A percentile compares a stretch with the other conserved stretches of the same genome.
phyloP scores from a whole-genome alignment of 1,140 invertebrate genomes.

The Matsumurasca onukii region DNA sequence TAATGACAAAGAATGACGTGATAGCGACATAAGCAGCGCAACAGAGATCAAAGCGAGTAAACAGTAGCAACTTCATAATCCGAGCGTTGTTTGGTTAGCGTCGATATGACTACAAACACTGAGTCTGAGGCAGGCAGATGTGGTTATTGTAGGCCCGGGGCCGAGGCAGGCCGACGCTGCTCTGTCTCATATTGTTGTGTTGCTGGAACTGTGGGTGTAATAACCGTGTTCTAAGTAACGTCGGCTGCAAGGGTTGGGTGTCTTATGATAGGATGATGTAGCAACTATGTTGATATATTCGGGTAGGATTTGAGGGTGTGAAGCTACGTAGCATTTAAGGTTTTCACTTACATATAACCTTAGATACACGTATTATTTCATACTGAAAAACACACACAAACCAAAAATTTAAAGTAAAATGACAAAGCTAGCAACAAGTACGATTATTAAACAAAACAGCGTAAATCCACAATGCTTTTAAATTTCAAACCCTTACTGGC shows the following conservation, averaged over 20 bases:
- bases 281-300: neutral
- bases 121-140: neutral
- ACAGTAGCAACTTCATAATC: slow-evolving; percentile 1
- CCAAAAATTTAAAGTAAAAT: too few relatives aligned
- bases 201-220: neutral
- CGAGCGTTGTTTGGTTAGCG: neutral
- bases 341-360: too few relatives aligned
- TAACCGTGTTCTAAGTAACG: neutral
- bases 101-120: slow-evolving; percentile 1
- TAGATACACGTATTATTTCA: too few relatives aligned
- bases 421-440: too few relatives aligned
- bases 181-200: neutral
- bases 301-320: neutral
- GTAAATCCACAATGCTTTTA: too few relatives aligned
- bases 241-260: neutral
- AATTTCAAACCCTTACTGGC: too few relatives aligned
- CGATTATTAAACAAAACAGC: too few relatives aligned
- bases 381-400: too few relatives aligned
- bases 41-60: neutral
- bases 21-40: neutral
- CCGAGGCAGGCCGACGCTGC: neutral
- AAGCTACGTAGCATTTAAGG: neutral
- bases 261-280: neutral
- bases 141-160: neutral
- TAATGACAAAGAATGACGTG: slow-evolving; percentile 1